Percentiles rank a stretch among this genome's conserved stretches.
Evolutionary conservation across 2,113 vertebrate species (phyloP).

Genomic region (Cheilinus undulatus): DNA sequence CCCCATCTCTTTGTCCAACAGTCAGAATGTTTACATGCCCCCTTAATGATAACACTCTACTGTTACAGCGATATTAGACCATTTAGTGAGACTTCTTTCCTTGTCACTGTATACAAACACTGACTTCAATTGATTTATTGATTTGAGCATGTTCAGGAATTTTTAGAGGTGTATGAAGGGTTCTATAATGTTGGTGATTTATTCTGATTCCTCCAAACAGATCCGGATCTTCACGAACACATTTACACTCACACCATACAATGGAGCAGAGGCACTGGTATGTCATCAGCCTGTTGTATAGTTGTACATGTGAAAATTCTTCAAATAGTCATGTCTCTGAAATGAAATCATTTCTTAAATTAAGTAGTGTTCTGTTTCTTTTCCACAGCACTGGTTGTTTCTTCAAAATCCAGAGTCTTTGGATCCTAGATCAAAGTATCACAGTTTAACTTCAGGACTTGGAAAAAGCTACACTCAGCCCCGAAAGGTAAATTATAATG

Average conservation of each 20-base stretch:
- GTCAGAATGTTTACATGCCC: too few relatives aligned
- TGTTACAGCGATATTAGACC: too few relatives aligned
- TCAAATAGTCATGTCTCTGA: neutral
- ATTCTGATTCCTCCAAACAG: conserved; percentile 71
- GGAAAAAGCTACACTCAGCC: conserved; percentile 84
- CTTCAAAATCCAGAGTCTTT: conserved; percentile 87
- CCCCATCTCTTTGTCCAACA: too few relatives aligned
- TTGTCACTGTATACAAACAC: too few relatives aligned
- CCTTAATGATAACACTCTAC: too few relatives aligned
- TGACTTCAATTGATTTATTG: too few relatives aligned
- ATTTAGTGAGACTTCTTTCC: too few relatives aligned
- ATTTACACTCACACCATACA: conserved; percentile 91
- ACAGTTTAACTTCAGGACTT: conserved; percentile 88
- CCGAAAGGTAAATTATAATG: conserved; percentile 85
- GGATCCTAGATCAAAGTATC: conserved; percentile 87
- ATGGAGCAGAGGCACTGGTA: conserved; percentile 94
- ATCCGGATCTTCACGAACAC: conserved; percentile 91
- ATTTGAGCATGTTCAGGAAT: too few relatives aligned
- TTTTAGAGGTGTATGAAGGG: too few relatives aligned
- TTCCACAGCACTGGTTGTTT: conserved; percentile 88
- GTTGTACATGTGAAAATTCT: neutral
- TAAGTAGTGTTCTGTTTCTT: conserved; percentile 25
- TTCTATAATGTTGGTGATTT: neutral
- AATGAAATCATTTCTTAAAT: neutral
- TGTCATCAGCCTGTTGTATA: conserved; percentile 67